Percentiles rank a stretch among this genome's conserved stretches.
phyloP scores from a whole-genome alignment of 2,797 vertebrate genomes.

The Channa striata region DNA sequence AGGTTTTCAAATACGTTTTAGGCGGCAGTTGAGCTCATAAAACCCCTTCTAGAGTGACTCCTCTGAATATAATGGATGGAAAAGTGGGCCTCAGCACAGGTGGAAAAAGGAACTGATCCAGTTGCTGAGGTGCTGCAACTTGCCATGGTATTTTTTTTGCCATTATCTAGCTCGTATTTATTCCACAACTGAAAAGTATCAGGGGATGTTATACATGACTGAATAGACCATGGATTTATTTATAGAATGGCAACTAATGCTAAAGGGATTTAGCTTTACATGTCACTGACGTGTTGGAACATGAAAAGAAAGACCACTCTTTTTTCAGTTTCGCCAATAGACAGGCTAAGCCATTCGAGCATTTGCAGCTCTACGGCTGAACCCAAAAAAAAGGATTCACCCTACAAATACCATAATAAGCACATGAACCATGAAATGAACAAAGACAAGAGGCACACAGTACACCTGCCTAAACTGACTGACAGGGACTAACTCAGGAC shows the following conservation, averaged over 20 bases:
- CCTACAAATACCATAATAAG: slow-evolving; percentile 42
- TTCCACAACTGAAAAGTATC: slow-evolving; percentile 16
- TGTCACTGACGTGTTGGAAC: neutral
- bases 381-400: slow-evolving; percentile 36
- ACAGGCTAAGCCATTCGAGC: slow-evolving; percentile 7
- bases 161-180: slow-evolving; percentile 20
- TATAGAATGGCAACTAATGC: neutral
- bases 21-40: slow-evolving; percentile 55
- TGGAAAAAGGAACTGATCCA: slow-evolving; percentile 48
- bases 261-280: neutral
- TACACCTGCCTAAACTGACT: slow-evolving; percentile 25
- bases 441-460: slow-evolving; percentile 24
- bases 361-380: slow-evolving; percentile 32
- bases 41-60: slow-evolving; percentile 52
- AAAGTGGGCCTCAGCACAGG: slow-evolving; percentile 53
- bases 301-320: neutral
- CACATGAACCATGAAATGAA: slow-evolving; percentile 35
- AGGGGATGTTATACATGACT: neutral
- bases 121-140: slow-evolving; percentile 12
- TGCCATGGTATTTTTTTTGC: slow-evolving; percentile 40
- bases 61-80: slow-evolving; percentile 38
- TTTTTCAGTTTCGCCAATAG: slow-evolving; percentile 23
- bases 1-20: slow-evolving; percentile 58
- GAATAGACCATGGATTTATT: neutral
- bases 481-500: slow-evolving; percentile 54